phyloP scores from a whole-genome alignment of 2,797 vertebrate genomes.

The Dallia pectoralis region DNA sequence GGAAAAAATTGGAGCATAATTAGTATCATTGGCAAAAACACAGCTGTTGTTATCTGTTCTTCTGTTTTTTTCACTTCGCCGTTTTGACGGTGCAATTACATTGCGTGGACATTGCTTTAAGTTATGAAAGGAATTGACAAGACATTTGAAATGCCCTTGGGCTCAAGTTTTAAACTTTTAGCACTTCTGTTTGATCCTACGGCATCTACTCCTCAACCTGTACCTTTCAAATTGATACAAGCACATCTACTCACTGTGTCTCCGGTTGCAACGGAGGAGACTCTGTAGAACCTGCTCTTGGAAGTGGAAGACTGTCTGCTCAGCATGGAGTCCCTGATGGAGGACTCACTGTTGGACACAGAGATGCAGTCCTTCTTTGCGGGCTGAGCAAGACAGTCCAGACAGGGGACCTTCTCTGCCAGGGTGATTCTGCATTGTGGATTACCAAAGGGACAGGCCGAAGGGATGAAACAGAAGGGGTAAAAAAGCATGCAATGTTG shows the following conservation, averaged over 20 bases:
- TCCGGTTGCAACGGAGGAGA: slow-evolving; percentile 68
- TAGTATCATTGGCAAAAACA: no score
- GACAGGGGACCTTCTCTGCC: slow-evolving; percentile 71
- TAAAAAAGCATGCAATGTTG: not conserved
- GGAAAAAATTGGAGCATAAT: no score
- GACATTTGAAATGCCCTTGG: no score
- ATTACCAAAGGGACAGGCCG: not conserved
- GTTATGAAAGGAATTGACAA: no score
- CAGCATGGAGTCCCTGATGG: slow-evolving; percentile 62
- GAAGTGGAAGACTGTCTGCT: slow-evolving; percentile 66
- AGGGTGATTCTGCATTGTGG: slow-evolving; percentile 64
- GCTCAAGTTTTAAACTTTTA: no score
- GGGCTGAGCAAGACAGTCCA: slow-evolving; percentile 63
- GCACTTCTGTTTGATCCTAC: not conserved
- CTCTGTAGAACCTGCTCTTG: slow-evolving; percentile 63
- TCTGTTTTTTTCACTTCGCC: no score
- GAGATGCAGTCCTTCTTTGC: slow-evolving; percentile 59
- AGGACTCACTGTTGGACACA: slow-evolving; percentile 66
- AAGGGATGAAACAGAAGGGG: not conserved
- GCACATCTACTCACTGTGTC: slow-evolving; percentile 67
- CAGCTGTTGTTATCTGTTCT: no score
- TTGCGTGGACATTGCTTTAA: no score
- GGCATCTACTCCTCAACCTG: not conserved
- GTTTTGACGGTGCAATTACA: no score
- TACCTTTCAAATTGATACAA: not conserved